A percentile compares a stretch with the other conserved stretches of the same genome.
phyloP scores from a whole-genome alignment of 2,113 vertebrate genomes.

The Peromyscus leucopus region DNA sequence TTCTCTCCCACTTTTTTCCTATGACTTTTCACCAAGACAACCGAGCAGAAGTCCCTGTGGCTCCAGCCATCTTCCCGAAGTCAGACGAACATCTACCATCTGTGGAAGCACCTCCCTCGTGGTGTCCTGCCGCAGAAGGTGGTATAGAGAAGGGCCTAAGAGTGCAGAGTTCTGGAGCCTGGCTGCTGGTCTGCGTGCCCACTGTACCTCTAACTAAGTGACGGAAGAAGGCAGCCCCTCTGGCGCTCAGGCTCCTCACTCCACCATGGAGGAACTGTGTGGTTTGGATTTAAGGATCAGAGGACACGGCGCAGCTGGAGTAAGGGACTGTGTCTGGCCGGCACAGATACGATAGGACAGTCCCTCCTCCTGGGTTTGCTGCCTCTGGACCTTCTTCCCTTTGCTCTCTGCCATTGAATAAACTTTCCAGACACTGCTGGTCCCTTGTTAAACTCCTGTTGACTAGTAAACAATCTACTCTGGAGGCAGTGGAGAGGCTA shows the following conservation, averaged over 20 bases:
- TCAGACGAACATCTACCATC: not conserved
- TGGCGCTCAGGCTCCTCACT: not conserved
- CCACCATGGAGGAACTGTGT: rapidly evolving
- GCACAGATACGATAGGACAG: not conserved
- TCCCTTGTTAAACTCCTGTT: not conserved
- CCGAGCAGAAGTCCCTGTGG: not conserved
- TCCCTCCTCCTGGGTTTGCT: not conserved
- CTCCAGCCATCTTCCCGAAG: not conserved
- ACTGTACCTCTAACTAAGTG: not conserved
- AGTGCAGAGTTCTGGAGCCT: not conserved
- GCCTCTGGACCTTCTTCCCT: not conserved
- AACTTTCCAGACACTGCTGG: not conserved
- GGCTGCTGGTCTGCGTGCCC: rapidly evolving
- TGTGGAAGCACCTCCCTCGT: not conserved
- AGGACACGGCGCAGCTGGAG: not conserved
- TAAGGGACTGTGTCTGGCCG: not conserved
- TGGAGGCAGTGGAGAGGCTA: not conserved
- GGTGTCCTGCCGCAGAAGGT: not conserved
- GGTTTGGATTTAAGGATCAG: constrained; percentile 2
- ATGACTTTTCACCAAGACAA: not conserved
- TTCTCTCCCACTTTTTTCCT: not conserved
- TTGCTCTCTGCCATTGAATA: not conserved
- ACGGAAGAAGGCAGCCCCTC: not conserved
- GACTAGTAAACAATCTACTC: not conserved
- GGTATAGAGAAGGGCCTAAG: not conserved